Conservation (phyloP, 1,140 invertebrate genomes). For the Cydia pomonella region DNA sequence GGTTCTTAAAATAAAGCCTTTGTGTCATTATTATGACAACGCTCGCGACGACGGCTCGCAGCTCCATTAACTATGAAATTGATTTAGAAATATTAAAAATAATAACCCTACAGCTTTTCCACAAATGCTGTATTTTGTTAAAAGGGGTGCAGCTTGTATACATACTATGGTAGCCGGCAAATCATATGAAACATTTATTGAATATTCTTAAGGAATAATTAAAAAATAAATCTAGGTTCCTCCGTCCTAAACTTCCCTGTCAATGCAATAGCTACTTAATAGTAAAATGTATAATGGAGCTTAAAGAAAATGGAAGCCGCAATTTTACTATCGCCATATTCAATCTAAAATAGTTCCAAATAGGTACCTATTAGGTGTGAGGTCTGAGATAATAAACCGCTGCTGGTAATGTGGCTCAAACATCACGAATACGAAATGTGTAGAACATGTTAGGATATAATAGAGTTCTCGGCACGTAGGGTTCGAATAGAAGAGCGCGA, state of each 20-base stretch:
- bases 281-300: not conserved
- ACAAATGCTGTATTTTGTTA: not conserved
- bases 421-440: not conserved
- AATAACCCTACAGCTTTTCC: slow-evolving; percentile 6
- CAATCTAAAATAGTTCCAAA: not conserved
- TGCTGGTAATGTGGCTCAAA: not conserved
- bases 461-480: not conserved
- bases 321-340: not conserved
- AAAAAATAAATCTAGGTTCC: no score
- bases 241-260: no score
- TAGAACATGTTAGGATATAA: not conserved
- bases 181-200: not conserved
- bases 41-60: slow-evolving; percentile 9
- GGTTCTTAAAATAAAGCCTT: slow-evolving; percentile 61
- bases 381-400: not conserved
- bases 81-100: slow-evolving; percentile 28
- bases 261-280: not conserved
- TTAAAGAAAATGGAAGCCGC: not conserved
- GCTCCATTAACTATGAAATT: slow-evolving; percentile 27
- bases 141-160: not conserved
- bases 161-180: not conserved
- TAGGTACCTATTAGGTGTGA: not conserved
- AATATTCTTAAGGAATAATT: not conserved
- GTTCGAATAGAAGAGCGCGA: not conserved
- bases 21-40: slow-evolving; percentile 57